Evolutionary conservation across 2,797 vertebrate species (phyloP).

Genomic region (Luscinia luscinia): DNA sequence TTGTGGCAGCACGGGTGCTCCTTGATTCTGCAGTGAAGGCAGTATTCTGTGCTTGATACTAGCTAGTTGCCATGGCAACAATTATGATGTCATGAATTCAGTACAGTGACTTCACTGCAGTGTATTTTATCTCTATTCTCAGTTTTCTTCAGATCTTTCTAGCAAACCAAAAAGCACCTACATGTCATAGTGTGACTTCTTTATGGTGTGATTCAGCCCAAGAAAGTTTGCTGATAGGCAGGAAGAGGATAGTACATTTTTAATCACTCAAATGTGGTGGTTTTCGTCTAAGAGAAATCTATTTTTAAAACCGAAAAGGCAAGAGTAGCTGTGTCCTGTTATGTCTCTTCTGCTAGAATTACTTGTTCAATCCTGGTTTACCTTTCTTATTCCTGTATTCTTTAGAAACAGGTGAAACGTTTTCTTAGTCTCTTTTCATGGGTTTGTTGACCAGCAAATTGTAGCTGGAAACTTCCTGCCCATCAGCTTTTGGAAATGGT

Average conservation of each 20-base stretch:
- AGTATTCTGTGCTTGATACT: conserved; percentile 38
- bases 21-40: conserved; percentile 52
- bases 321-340: neutral
- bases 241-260: neutral
- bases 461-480: neutral
- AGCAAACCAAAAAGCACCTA: conserved; percentile 77
- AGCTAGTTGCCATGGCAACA: conserved; percentile 56
- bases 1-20: conserved; percentile 42
- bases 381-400: neutral
- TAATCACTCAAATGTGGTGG: neutral
- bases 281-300: neutral
- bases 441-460: neutral
- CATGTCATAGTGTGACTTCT: conserved; percentile 20
- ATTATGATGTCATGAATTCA: conserved; percentile 72
- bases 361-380: neutral
- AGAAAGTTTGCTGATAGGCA: neutral
- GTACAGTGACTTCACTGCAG: conserved; percentile 68
- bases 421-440: neutral
- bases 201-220: neutral
- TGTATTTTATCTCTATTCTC: conserved; percentile 47
- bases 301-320: neutral
- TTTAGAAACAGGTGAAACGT: neutral
- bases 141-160: conserved; percentile 47
- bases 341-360: neutral
- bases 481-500: neutral